Percentiles rank a stretch among this genome's conserved stretches.
Evolutionary conservation across 2,888 invertebrate genomes (phyloP).

Genomic region (Mesorhabditis belari): DNA sequence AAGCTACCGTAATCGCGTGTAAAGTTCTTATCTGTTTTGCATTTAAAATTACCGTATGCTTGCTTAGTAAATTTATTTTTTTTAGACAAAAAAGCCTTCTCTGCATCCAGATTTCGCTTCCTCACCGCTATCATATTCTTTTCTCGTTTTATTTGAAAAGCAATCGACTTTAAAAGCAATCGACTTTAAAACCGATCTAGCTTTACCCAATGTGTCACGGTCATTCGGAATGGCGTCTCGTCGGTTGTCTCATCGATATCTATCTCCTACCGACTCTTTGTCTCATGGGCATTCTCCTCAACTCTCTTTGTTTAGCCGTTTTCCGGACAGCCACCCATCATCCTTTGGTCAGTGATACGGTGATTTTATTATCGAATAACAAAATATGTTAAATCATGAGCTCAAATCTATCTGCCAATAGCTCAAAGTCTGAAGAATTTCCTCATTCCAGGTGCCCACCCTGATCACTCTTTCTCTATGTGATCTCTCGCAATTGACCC

Average conservation of each 20-base stretch:
- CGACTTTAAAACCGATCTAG: too few relatives aligned
- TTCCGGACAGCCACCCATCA: neutral
- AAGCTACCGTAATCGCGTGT: too few relatives aligned
- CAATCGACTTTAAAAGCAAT: too few relatives aligned
- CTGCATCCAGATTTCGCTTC: too few relatives aligned
- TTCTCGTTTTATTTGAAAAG: too few relatives aligned
- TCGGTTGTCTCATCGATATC: conserved; percentile 41
- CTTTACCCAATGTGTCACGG: conserved; percentile 23
- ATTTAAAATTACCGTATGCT: too few relatives aligned
- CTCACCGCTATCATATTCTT: too few relatives aligned
- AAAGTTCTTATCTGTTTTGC: too few relatives aligned
- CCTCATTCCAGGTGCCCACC: conserved; percentile 31
- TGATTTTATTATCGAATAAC: neutral
- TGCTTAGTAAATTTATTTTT: too few relatives aligned
- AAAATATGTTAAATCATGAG: neutral
- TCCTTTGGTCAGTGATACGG: neutral
- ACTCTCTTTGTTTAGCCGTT: neutral
- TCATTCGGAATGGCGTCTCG: conserved; percentile 29
- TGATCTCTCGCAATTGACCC: conserved; percentile 46
- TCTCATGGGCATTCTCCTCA: conserved; percentile 23
- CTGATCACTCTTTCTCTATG: conserved; percentile 46
- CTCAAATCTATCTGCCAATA: neutral
- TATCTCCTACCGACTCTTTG: conserved; percentile 45
- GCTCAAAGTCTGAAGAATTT: neutral
- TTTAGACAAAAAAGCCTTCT: too few relatives aligned